These are phyloP conservation scores for Chaetorhynchus papuensis DNA, from an alignment of 2,113 vertebrate species.

Conservation along the genomic window DNA sequence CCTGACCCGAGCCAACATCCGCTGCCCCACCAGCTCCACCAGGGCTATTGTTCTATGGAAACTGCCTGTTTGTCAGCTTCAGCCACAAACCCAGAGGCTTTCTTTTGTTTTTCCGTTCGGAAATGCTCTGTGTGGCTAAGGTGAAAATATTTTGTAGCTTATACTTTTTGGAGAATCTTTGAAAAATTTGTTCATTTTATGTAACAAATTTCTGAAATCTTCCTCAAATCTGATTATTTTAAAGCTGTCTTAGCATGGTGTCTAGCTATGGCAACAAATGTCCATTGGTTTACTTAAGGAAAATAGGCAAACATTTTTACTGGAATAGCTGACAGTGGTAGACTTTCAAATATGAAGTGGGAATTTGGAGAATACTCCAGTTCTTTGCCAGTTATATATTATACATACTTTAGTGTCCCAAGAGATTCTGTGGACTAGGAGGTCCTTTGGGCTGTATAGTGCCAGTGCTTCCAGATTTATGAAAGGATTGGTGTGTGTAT, in stretches of 20 bases:
- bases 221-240: not conserved
- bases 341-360: not conserved
- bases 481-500: not conserved
- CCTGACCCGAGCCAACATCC: not conserved
- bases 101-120: not conserved
- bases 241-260: not conserved
- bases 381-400: not conserved
- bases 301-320: not conserved
- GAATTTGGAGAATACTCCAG: not conserved
- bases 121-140: not conserved
- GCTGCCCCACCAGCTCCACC: not conserved
- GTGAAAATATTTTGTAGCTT: not conserved
- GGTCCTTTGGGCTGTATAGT: not conserved
- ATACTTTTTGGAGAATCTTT: not conserved
- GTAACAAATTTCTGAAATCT: not conserved
- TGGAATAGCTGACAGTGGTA: not conserved
- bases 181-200: not conserved
- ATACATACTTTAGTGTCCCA: not conserved
- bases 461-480: not conserved
- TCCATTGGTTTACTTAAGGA: not conserved
- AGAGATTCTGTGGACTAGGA: not conserved
- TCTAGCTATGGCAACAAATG: not conserved
- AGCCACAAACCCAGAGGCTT: not conserved
- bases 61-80: not conserved
- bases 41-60: not conserved